Conservation (phyloP, 2,113 vertebrate genomes). For the Pica pica region DNA sequence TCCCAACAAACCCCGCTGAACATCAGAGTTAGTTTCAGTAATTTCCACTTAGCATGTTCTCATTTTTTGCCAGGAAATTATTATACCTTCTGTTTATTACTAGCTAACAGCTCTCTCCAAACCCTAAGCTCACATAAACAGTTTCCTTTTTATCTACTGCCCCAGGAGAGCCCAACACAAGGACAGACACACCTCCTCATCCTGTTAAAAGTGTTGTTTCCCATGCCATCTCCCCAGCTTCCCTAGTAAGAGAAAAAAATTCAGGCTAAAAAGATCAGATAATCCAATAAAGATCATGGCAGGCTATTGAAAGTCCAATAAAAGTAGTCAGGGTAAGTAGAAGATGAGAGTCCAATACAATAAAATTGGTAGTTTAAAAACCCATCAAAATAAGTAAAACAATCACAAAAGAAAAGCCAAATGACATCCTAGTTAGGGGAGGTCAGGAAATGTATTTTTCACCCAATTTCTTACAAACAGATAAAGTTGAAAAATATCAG, state of each 20-base stretch:
- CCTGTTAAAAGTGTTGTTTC: not conserved
- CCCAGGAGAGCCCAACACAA: not conserved
- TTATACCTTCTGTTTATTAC: not conserved
- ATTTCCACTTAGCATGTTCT: not conserved
- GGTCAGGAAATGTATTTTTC: not conserved
- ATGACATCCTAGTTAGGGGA: not conserved
- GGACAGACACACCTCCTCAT: not conserved
- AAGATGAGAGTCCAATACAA: not conserved
- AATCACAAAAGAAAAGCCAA: not conserved
- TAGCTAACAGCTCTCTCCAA: not conserved
- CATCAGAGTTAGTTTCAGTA: not conserved
- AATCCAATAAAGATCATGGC: not conserved
- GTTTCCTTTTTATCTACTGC: not conserved
- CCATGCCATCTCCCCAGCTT: not conserved
- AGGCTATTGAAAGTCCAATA: not conserved
- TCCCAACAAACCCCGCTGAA: not conserved
- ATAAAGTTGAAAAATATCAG: not conserved
- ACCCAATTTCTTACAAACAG: not conserved
- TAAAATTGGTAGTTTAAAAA: fast-evolving
- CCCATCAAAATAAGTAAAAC: not conserved
- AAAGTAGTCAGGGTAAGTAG: not conserved
- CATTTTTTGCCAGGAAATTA: not conserved
- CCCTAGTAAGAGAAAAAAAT: not conserved
- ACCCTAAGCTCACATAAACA: not conserved
- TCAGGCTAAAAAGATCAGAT: not conserved